Conservation (phyloP, 1,140 invertebrate species). For the Streblospio benedicti region DNA sequence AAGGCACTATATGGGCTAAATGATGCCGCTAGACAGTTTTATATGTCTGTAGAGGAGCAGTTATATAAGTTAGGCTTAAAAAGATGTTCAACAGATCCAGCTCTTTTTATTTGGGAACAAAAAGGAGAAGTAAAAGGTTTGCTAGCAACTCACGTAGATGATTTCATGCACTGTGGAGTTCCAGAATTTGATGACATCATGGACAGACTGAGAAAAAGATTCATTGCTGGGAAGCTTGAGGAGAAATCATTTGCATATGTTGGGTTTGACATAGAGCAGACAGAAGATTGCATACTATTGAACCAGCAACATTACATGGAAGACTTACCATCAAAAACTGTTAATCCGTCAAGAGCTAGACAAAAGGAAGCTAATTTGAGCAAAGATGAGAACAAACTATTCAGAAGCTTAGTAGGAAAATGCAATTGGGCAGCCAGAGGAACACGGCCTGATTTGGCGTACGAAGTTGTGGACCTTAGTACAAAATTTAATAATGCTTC, state of each 20-base stretch:
- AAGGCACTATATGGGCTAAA: not conserved
- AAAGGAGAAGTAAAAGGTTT: not conserved
- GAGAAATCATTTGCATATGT: constrained; percentile 12
- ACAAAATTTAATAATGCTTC: constrained; percentile 9
- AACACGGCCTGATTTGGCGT: constrained; percentile 20
- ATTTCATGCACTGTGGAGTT: constrained; percentile 1
- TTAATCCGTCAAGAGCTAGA: too few species aligned
- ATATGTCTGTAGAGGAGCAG: not conserved
- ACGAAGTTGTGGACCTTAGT: constrained; percentile 17
- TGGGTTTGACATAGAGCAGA: not conserved
- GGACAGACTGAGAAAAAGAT: constrained; percentile 15
- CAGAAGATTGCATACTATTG: constrained; percentile 13
- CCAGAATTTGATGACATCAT: constrained; percentile 11
- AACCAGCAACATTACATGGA: constrained; percentile 17
- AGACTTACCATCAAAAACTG: too few species aligned
- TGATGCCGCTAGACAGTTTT: not conserved
- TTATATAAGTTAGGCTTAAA: not conserved
- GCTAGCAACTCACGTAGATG: not conserved
- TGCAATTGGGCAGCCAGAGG: constrained; percentile 20
- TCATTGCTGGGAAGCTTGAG: constrained; percentile 19
- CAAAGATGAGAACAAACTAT: constrained; percentile 6
- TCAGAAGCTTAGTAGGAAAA: constrained; percentile 15
- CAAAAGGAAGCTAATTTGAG: too few species aligned
- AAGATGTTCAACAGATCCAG: not conserved
- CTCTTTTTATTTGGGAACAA: not conserved